phyloP scores from a whole-genome alignment of 2,113 vertebrate genomes.

The Pardalotus punctatus region DNA sequence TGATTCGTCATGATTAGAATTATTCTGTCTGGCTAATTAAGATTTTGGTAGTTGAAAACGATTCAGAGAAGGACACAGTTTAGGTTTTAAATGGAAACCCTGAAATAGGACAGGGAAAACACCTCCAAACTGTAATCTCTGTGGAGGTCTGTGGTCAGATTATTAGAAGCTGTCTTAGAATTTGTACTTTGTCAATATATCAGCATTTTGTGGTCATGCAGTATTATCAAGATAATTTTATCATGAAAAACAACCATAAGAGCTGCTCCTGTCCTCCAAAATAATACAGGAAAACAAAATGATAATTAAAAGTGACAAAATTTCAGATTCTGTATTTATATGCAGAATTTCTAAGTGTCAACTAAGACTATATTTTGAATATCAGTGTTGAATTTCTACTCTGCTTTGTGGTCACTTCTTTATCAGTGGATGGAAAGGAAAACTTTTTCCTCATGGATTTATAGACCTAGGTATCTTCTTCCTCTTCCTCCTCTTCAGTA shows the following conservation, averaged over 20 bases:
- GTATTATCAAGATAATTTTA: not conserved
- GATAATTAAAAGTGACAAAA: not conserved
- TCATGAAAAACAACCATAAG: not conserved
- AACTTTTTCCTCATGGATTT: not conserved
- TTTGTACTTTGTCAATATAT: not conserved
- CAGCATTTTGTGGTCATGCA: rapidly evolving
- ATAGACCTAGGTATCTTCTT: not conserved
- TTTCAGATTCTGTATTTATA: not conserved
- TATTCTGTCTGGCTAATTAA: not conserved
- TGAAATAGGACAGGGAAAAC: not conserved
- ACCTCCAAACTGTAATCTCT: not conserved
- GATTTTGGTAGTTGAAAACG: not conserved
- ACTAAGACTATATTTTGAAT: not conserved
- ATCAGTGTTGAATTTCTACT: not conserved
- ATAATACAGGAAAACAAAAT: not conserved
- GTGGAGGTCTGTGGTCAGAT: not conserved
- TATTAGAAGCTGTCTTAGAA: not conserved
- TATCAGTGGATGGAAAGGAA: not conserved
- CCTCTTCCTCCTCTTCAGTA: not conserved
- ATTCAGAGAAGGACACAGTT: not conserved
- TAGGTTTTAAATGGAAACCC: not conserved
- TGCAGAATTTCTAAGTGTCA: not conserved
- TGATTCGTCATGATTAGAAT: not conserved
- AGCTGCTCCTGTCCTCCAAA: not conserved
- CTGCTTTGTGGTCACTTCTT: not conserved